These are phyloP conservation scores for Anorthoa munda DNA, from an alignment of 2,888 invertebrate species.

Conservation along the genomic window DNA sequence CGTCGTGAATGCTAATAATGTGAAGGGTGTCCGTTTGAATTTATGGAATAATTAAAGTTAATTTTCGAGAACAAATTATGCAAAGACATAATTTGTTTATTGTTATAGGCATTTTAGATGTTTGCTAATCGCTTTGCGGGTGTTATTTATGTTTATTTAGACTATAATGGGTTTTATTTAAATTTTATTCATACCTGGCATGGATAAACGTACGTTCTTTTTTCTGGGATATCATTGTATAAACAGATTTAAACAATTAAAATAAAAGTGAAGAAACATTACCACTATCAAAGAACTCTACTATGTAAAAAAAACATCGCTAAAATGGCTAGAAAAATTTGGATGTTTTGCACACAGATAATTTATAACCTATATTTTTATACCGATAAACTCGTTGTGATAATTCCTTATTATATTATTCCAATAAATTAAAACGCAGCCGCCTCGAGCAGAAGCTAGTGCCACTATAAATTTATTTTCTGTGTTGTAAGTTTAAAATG, in stretches of 20 bases:
- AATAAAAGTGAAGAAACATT: not conserved
- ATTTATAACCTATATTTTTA: too few relatives aligned
- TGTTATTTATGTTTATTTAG: slow-evolving; percentile 48
- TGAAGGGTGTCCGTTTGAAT: slow-evolving; percentile 86
- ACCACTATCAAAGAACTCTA: not conserved
- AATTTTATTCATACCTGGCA: slow-evolving; percentile 25
- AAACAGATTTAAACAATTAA: not conserved
- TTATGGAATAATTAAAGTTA: slow-evolving; percentile 89
- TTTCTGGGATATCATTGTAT: not conserved
- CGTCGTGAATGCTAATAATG: slow-evolving; percentile 89
- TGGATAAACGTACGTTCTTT: slow-evolving; percentile 6
- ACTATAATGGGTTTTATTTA: slow-evolving; percentile 15
- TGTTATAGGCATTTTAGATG: slow-evolving; percentile 74
- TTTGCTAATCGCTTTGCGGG: slow-evolving; percentile 69
- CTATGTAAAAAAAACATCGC: too few relatives aligned
- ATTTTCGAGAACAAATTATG: slow-evolving; percentile 82
- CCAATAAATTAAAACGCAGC: too few relatives aligned
- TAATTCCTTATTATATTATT: too few relatives aligned
- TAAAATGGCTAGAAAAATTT: too few relatives aligned
- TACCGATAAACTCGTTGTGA: too few relatives aligned
- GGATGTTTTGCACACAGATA: too few relatives aligned
- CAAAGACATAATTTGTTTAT: slow-evolving; percentile 78
- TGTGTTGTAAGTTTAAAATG: too few relatives aligned
- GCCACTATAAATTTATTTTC: too few relatives aligned
- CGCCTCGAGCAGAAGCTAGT: too few relatives aligned